Evolutionary conservation across 2,888 invertebrate genomes (phyloP), one percentile per base, ranked within the genome.

Genomic region (Drosophila kanekoi): DNA sequence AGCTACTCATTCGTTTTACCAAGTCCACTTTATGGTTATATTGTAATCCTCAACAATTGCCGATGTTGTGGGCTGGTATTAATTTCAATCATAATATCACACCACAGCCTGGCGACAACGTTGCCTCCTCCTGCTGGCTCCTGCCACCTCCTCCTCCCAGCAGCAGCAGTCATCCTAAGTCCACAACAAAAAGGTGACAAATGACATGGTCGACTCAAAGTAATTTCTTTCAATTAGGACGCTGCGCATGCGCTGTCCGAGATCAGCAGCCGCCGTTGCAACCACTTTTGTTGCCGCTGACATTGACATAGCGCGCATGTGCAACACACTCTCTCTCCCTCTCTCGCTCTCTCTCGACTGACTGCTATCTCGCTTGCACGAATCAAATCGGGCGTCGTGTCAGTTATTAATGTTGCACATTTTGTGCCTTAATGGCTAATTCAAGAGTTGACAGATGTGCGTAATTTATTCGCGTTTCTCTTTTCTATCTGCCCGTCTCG

Each of bases 321-420:
- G 74, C 77, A 73, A 56, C 66, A 66, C 65, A 41, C 67, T 54
- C 43, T 11, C 72, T 20, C 53, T 47, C 60, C 20, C 52, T 2
- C 35, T 13, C 48, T 8, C 45, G 11, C 41, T 2, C 58, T n/a
- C 40, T 52, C 53, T 52, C 52, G 8, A 8, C 8, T 8, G 28
- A 8, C 2, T 8, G 18, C 32, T 43, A 56, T 58, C 56, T 60
- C 44, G 41, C 59, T 48, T 20, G 77, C 78, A 90, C 89, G 91
- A 91, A 92, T 91, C 91, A 91, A 92, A 90, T 90, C 90, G 85
- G 85, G 88, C 83, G 83, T 72, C 74, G 82, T 91, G 92, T 91
- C 92, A 92, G 92, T 91, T 92, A 92, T 92, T 92, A 92, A 92
- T 92, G 92, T 90, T 90, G 91, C 92, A 90, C 92, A 91, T 91